Evolutionary conservation across 2,888 invertebrate species (phyloP), one percentile per base, ranked within the genome.

Genomic region (Parthenolecanium corni): DNA sequence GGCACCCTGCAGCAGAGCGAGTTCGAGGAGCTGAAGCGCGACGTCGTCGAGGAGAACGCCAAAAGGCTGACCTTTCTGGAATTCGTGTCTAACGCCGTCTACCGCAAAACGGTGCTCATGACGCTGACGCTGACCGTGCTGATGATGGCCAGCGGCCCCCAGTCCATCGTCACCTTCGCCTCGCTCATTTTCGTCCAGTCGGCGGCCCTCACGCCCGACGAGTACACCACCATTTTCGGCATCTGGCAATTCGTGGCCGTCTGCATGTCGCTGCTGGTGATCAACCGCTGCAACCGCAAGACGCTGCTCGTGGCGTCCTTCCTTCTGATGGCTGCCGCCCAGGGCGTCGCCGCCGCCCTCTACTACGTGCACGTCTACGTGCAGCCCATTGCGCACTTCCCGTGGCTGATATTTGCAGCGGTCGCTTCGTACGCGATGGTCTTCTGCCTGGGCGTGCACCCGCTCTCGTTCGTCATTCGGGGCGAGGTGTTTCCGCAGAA

Each of bases 1-100:
- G 52, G 52, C 16, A 57, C 25, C 46, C 23, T 4, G 57, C 21
- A 20, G 18, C 20, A 57, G 25, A 36, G 31, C 18, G 62, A 52
- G 20, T 62, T 62, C 52, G 62, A 62, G 31, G 18, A 52, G 42
- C 40, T 62, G 12, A 62, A 57, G 14, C 25, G 31, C 2, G 25
- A 57, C 36, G 47, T 57, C 3, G 31, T 21, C 57, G 24, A 31
- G 25, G 47, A 57, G 25, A 57, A 21, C 6, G 25, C 6, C 9
- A 31, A 47, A n/a, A 57, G 36, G 18, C 14, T 36, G 12, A 24
- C 57, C 18, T 18, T 21, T 18, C 46, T 31, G 12, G 20, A n/a
- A 20, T 46, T 46, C 16, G n/a, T 16, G 2, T 18, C 16, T 46
- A 46, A 11, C 20, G 16, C 46, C 11, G 14, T 46, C 11, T 46